phyloP scores from a whole-genome alignment of 2,888 invertebrate species.

The Smittia sp. region DNA sequence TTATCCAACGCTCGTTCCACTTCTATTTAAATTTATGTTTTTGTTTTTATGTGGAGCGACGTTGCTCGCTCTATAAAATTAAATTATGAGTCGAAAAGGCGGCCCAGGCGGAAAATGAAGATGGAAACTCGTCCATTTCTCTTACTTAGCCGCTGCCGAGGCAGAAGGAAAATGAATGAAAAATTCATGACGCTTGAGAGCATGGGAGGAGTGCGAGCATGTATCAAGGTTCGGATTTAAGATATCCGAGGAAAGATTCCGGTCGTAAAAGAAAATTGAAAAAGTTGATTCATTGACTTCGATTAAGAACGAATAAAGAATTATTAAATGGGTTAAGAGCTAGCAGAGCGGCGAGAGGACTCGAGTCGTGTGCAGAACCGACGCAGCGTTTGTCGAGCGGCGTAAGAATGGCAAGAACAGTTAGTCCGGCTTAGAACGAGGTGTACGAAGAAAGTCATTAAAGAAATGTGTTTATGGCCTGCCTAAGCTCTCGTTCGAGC shows the following conservation, averaged over 20 bases:
- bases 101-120: slow-evolving; percentile 6
- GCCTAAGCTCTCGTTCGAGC: background rate
- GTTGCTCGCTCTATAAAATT: background rate
- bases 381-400: background rate
- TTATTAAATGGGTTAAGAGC: background rate
- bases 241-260: background rate
- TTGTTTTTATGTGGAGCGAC: slow-evolving; percentile 5
- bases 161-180: background rate
- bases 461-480: slow-evolving; percentile 21
- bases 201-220: background rate
- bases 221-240: background rate
- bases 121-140: background rate
- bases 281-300: slow-evolving; percentile 40
- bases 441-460: slow-evolving; percentile 7
- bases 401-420: background rate
- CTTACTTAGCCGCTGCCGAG: background rate
- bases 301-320: slow-evolving; percentile 33
- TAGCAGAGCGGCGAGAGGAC: background rate
- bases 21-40: slow-evolving; percentile 19
- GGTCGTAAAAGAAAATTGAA: slow-evolving; percentile 21
- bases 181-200: slow-evolving; percentile 10
- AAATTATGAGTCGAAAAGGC: slow-evolving; percentile 13
- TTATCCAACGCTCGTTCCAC: slow-evolving; percentile 12
- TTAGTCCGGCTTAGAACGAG: slow-evolving; percentile 11
- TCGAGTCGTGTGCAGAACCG: background rate